Base-by-base conservation (phyloP, 23 tunicate genomes). In the Botrylloides violaceus region DNA sequence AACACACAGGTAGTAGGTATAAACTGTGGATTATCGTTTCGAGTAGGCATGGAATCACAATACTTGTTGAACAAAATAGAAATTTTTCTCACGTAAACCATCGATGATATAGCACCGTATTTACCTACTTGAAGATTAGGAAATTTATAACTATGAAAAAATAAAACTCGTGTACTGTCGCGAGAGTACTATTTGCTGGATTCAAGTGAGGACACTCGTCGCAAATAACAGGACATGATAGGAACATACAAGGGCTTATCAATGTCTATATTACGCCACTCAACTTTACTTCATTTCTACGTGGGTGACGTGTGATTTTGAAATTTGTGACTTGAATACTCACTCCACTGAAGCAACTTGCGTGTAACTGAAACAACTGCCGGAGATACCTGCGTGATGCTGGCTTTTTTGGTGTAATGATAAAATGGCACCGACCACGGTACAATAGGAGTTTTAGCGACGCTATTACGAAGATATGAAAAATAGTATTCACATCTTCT, bases 201-300 rank as follows among this genome's bases (percentile, higher is more conserved):
- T 63, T 12, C 70, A 31, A 63, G 70, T 63, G 35, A 33, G 35
- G 33, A 63, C 70, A 63, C 70, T 63, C 29, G 70, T 63, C 70
- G 7, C 33, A 15, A 34, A 63, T 63, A 63, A 4, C 70, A 15
- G 9, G 53, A 43, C 53, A 43, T 7, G 53, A 43, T 43, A 43
- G 53, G 12, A 15, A 43, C 53, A 43, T 7, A 15, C 9, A 15
- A 43, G 53, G 53, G 9, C 53, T 43, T 15, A 15, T 43, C 53
- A 43, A 43, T 43, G 15, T 43, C 9, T 15, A 15, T 43, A 15
- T 7, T 43, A 15, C 15, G 53, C 53, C 53, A 43, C 12, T 43
- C 53, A 43, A 43, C 15, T 43, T 43, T 9, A 43, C 12, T 43
- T 43, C 53, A 43, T 43, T 7, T 43, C n/a, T n/a, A n/a, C n/a